A percentile compares a stretch with the other conserved stretches of the same genome.
Evolutionary conservation across 1,140 invertebrate species (phyloP).

Genomic region (Rhagoletis pomonella): DNA sequence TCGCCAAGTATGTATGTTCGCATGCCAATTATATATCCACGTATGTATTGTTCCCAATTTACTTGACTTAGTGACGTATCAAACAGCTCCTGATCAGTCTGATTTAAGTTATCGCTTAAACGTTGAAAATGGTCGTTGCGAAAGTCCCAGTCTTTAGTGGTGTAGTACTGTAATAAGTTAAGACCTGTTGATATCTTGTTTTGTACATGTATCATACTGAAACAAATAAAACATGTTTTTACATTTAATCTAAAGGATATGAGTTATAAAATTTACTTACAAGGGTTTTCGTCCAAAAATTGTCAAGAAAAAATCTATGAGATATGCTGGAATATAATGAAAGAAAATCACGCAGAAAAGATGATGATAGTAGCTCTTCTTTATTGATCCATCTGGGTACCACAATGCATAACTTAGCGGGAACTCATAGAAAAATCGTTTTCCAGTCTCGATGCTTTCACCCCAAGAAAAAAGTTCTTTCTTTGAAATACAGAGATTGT

Average conservation of each 20-base stretch:
- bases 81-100: conserved; percentile 78
- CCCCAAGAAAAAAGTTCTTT: conserved; percentile 86
- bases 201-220: conserved; percentile 81
- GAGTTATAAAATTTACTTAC: conserved; percentile 76
- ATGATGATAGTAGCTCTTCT: conserved; percentile 81
- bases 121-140: conserved; percentile 81
- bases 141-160: conserved; percentile 89
- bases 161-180: conserved; percentile 88
- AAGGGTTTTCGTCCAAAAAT: conserved; percentile 85
- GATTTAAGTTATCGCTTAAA: conserved; percentile 78
- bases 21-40: conserved; percentile 83
- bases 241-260: not conserved
- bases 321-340: conserved; percentile 88
- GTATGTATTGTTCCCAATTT: conserved; percentile 82
- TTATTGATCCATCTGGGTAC: conserved; percentile 87
- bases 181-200: conserved; percentile 79
- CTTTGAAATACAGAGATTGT: conserved; percentile 79
- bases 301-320: conserved; percentile 82
- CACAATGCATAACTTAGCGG: conserved; percentile 83
- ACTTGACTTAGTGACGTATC: conserved; percentile 78
- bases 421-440: conserved; percentile 78
- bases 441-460: conserved; percentile 81
- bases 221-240: conserved; percentile 57
- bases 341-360: conserved; percentile 82
- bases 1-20: conserved; percentile 86